Base-by-base conservation (phyloP, 2,888 invertebrate genomes). In the Dilophus febrilis region DNA sequence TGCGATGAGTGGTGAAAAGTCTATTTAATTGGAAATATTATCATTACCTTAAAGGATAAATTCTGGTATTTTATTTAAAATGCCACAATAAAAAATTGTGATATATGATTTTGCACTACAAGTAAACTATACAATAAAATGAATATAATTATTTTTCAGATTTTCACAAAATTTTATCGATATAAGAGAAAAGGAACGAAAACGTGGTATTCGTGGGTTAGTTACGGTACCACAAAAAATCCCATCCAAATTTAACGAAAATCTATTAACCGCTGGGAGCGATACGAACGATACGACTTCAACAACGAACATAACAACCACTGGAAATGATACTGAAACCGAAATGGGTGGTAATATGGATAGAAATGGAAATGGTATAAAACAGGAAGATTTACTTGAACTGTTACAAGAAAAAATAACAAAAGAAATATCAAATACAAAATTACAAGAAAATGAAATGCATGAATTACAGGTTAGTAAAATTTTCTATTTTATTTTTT, bases 91-190 rank as follows among this genome's bases (percentile, higher is more conserved):
- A n/a, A n/a, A n/a, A n/a, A n/a, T n/a, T n/a, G n/a, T n/a, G n/a
- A n/a, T n/a, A n/a, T n/a, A n/a, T n/a, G n/a, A n/a, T n/a, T n/a
- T n/a, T n/a, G n/a, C n/a, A n/a, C n/a, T n/a, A n/a, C n/a, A n/a
- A n/a, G n/a, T n/a, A n/a, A n/a, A n/a, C n/a, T n/a, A n/a, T n/a
- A n/a, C n/a, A n/a, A n/a, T n/a, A n/a, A n/a, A n/a, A n/a, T n/a
- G n/a, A n/a, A n/a, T n/a, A n/a, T n/a, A n/a, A n/a, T n/a, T n/a
- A n/a, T n/a, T 22, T 22, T 22, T 48, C 65, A 87, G 86, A 64
- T 95, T 95, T 61, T 82, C 92, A 2, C 84, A 86, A 61, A 83
- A 83, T 49, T 97, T 97, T 59, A 84, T 95, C 44, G 95, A 98
- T 64, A 77, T 90, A 40, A 71, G 87, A 40, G 95, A 97, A 53